Evolutionary conservation across 2,113 vertebrate species (phyloP), one percentile per base, ranked within the genome.

Genomic region (Urocolius indicus): DNA sequence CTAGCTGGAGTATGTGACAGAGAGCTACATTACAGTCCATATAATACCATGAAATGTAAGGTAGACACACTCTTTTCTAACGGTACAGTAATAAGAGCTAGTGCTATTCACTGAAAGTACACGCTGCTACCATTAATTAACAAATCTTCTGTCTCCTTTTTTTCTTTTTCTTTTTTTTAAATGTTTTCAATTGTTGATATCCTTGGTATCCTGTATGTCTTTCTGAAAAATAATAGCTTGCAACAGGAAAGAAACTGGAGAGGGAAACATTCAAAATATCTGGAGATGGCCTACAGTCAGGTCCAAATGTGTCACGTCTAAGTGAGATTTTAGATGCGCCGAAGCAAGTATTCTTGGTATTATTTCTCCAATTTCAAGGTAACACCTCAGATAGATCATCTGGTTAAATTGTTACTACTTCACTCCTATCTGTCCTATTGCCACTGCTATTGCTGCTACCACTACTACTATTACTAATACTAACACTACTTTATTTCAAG

Each of bases 401-500:
- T 16, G 4, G 10, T 87, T 79, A 68, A 23, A 45, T 87, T 59
- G n/a, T n/a, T 81, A 45, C 43, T 74, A 45, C 16, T 65, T 15
- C 41, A 10, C 19, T 90, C 7, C 45, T 68, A 54, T 21, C 11
- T 52, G 17, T 66, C 21, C 65, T 69, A 69, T 10, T 90, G 71
- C 30, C 73, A 62, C 73, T 71, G 41, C 32, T 80, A 55, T 43
- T 84, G 65, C 29, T 85, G 65, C 29, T 75, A 88, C 84, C 74
- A 80, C 86, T 88, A 87, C 84, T 76, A 80, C 86, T 88, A 87
- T 69, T 84, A 93, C 23, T 58, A 93, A 66, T 84, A 93, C 23
- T 58, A 93, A 66, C 55, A 79, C 14, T n/a, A 26, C 74, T 72
- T 87, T 95, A 87, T 96, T 94, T 84, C 55, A 91, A 97, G 92